These are phyloP conservation scores for Mallotus villosus DNA, from an alignment of 2,797 vertebrate species.

Conservation along the genomic window DNA sequence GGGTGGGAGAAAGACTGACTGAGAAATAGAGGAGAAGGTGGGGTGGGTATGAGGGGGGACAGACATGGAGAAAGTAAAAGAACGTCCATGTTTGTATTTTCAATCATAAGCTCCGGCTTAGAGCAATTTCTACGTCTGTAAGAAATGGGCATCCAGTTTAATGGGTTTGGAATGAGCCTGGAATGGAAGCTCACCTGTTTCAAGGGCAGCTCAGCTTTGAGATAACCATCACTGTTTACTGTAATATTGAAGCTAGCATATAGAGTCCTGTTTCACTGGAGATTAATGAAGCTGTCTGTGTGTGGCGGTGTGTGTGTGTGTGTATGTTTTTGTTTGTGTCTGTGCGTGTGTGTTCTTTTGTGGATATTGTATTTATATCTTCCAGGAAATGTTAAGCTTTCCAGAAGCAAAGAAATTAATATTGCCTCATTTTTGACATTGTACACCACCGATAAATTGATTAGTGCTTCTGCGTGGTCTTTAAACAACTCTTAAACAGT, in stretches of 20 bases:
- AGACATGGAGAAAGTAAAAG: conserved; percentile 57
- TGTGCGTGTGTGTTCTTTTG: conserved; percentile 34
- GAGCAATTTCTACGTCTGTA: conserved; percentile 70
- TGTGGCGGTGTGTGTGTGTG: conserved; percentile 21
- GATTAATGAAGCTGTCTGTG: conserved; percentile 69
- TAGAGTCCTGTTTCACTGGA: conserved; percentile 72
- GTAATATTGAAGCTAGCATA: conserved; percentile 72
- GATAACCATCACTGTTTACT: conserved; percentile 77
- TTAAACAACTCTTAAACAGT: conserved; percentile 43
- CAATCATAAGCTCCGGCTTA: conserved; percentile 68
- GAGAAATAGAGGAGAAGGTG: background rate
- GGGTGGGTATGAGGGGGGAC: conserved; percentile 52
- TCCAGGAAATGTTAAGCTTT: conserved; percentile 68
- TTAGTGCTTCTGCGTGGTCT: conserved; percentile 42
- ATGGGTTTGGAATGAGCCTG: conserved; percentile 72
- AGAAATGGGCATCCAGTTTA: conserved; percentile 70
- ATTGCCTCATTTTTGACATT: conserved; percentile 66
- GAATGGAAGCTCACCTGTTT: conserved; percentile 71
- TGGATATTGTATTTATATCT: conserved; percentile 74
- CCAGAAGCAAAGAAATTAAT: conserved; percentile 65
- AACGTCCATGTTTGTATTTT: conserved; percentile 72
- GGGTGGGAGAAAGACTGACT: conserved; percentile 1
- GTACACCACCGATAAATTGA: conserved; percentile 61
- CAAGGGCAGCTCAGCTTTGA: conserved; percentile 71
- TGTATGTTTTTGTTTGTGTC: conserved; percentile 21